These are phyloP conservation scores for Pipistrellus pipistrellus DNA, from an alignment of 2,797 vertebrate genomes.

Conservation along the genomic window DNA sequence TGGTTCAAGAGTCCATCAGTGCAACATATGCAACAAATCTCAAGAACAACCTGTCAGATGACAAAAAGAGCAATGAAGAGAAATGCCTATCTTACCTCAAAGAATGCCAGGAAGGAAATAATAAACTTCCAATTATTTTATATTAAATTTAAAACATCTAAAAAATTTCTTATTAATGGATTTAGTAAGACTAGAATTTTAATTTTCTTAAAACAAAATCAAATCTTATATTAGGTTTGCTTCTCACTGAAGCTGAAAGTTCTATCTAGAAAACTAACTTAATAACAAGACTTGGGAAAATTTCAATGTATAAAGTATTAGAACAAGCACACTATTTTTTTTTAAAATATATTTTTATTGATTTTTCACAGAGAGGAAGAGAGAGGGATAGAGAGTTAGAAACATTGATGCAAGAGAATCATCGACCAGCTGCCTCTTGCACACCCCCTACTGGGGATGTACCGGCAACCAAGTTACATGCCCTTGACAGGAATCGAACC, in stretches of 20 bases:
- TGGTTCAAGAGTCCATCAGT: neutral
- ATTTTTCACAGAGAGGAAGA: too few species aligned
- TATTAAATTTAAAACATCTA: conserved; percentile 18
- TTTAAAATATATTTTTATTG: too few species aligned
- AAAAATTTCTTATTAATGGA: conserved; percentile 57
- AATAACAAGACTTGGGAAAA: neutral
- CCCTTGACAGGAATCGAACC: too few species aligned
- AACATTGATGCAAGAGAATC: too few species aligned
- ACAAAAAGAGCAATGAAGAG: neutral
- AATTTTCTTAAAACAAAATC: conserved; percentile 63
- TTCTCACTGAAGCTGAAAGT: neutral
- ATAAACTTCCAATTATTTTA: neutral
- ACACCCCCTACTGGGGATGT: too few species aligned
- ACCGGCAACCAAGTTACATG: too few species aligned
- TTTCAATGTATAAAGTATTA: neutral
- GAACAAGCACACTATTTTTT: neutral
- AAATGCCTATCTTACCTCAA: neutral
- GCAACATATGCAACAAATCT: neutral
- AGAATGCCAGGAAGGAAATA: conserved; percentile 52
- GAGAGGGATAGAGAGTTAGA: too few species aligned
- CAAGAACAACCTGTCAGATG: neutral
- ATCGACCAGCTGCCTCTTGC: too few species aligned
- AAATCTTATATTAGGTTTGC: conserved; percentile 24
- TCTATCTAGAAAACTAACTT: conserved; percentile 19
- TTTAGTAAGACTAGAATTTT: conserved; percentile 50